phyloP scores from a whole-genome alignment of 2,888 invertebrate genomes.

The Oscheius sp. region DNA sequence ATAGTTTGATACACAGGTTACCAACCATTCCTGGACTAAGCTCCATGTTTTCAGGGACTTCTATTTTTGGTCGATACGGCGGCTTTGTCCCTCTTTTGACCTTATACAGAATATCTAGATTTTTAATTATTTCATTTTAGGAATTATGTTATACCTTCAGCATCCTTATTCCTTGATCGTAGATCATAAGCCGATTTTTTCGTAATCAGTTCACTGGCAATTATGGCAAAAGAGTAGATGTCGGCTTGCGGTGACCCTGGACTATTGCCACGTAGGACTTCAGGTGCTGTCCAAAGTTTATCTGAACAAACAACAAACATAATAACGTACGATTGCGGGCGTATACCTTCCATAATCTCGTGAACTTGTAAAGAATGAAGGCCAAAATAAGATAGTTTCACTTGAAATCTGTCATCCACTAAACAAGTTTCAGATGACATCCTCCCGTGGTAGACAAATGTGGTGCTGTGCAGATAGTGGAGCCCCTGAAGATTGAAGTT shows the following conservation, averaged over 20 bases:
- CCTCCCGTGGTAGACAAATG: slow-evolving; percentile 46
- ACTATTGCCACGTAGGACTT: slow-evolving; percentile 54
- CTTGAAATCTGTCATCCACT: slow-evolving; percentile 65
- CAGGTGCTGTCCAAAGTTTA: slow-evolving; percentile 65
- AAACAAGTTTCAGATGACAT: slow-evolving; percentile 57
- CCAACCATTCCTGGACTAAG: slow-evolving; percentile 46
- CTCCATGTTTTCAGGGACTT: slow-evolving; percentile 43
- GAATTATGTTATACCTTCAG: slow-evolving; percentile 42
- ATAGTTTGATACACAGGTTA: not conserved
- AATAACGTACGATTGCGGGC: not conserved
- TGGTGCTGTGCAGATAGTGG: slow-evolving; percentile 49
- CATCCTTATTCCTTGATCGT: slow-evolving; percentile 55
- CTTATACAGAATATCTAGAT: slow-evolving; percentile 32
- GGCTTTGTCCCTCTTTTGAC: slow-evolving; percentile 26
- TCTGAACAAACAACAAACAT: slow-evolving; percentile 16
- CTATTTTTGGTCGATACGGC: slow-evolving; percentile 26
- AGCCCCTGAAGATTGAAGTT: slow-evolving; percentile 44
- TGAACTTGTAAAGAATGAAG: slow-evolving; percentile 46
- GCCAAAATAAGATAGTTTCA: slow-evolving; percentile 62
- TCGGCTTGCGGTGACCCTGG: slow-evolving; percentile 50
- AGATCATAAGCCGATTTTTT: slow-evolving; percentile 56
- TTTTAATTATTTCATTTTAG: no score
- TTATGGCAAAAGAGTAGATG: slow-evolving; percentile 55
- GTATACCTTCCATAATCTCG: slow-evolving; percentile 38
- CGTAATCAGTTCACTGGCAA: slow-evolving; percentile 52